Base-by-base conservation (phyloP, 2,888 invertebrate genomes). In the Drosophila acutilabella region DNA sequence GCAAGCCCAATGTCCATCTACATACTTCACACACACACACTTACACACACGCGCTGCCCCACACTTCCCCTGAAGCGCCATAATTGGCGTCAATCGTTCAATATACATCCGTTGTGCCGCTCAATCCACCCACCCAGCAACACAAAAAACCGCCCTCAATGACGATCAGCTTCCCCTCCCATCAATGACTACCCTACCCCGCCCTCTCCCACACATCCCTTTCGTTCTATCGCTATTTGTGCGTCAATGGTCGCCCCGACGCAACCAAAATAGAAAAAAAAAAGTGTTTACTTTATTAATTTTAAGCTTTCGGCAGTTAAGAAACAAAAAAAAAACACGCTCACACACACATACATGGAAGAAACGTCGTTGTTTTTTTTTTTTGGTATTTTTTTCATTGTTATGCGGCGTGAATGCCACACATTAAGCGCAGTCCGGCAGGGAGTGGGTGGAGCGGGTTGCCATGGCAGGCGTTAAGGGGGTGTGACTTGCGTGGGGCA, bases 241-340 rank as follows among this genome's bases (percentile, higher is more conserved):
- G 74, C 74, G 74, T 78, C 78, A 78, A 74, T 71, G 45, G 71
- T 65, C 53, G 45, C 56, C 64, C 58, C 71, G 53, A 68, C 65
- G 56, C 61, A 66, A 74, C 52, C 44, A 54, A 70, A 54, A 70
- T 45, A 64, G 64, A 68, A 66, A 64, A 59, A 44, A n/a, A 61
- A 78, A 57, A 78, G 45, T 83, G 80, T 83, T 87, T 83, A 80
- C 87, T 83, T 87, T 84, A 87, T 84, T 84, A 83, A 83, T 83
- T 83, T 83, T 78, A 84, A 87, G 81, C 83, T 83, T 84, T 87
- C 67, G 81, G 81, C 81, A 87, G 83, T 87, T 86, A 81, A 81
- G 67, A 79, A 77, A 78, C 62, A 77, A 67, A 57, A 71, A 57
- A 62, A 64, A 50, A 18, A 72, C 8, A 58, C 60, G 45, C 54